Conservation (phyloP, 2,888 invertebrate species). For the Ochropleura plecta region DNA sequence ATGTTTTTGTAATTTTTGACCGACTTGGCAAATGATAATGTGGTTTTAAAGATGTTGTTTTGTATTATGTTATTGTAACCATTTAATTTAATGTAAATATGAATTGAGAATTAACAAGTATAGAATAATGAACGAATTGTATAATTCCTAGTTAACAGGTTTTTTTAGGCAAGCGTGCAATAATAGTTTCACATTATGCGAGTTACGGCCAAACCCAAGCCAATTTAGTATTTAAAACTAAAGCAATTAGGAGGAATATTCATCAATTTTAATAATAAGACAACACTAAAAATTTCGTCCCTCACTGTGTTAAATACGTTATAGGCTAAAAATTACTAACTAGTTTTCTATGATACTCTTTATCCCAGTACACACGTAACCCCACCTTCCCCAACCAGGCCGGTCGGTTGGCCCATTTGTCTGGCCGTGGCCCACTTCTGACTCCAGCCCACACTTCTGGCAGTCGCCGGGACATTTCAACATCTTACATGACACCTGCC, state of each 20-base stretch:
- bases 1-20: slow-evolving; percentile 56
- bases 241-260: background rate
- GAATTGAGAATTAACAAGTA: background rate
- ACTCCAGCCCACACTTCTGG: slow-evolving; percentile 84
- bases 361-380: slow-evolving; percentile 10
- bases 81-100: background rate
- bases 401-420: slow-evolving; percentile 31
- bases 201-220: too few relatives aligned
- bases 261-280: background rate
- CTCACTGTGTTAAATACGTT: background rate
- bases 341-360: background rate
- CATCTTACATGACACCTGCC: slow-evolving; percentile 73
- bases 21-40: slow-evolving; percentile 51
- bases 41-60: background rate
- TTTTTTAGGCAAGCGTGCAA: too few relatives aligned
- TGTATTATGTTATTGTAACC: slow-evolving; percentile 13
- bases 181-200: too few relatives aligned
- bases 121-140: background rate
- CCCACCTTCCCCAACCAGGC: slow-evolving; percentile 40
- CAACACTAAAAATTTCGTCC: background rate
- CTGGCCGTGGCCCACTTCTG: slow-evolving; percentile 83
- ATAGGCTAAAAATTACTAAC: background rate
- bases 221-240: too few relatives aligned
- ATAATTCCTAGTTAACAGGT: too few relatives aligned
- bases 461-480: slow-evolving; percentile 76